Percentiles rank a stretch among this genome's conserved stretches.
Evolutionary conservation across 2,113 vertebrate species (phyloP).

Genomic region (Rutilus rutilus): DNA sequence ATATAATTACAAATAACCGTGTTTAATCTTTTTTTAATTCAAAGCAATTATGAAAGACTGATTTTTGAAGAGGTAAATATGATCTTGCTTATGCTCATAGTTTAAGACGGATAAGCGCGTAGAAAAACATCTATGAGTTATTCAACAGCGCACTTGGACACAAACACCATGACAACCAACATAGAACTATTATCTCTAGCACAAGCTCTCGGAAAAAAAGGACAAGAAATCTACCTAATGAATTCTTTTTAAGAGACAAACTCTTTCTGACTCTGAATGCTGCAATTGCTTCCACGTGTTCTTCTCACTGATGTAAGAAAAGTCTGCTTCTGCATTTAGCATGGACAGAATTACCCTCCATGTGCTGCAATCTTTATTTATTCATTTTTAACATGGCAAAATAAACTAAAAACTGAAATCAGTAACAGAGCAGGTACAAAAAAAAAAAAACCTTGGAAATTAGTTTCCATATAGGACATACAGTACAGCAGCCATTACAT

Average conservation of each 20-base stretch:
- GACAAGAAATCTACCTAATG: not conserved
- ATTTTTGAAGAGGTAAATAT: constrained; percentile 23
- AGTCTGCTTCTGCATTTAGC: not conserved
- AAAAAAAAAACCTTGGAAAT: not conserved
- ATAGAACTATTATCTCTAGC: constrained; percentile 3
- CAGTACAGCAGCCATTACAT: not conserved
- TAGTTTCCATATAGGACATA: not conserved
- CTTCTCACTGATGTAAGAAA: not conserved
- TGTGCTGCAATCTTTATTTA: not conserved
- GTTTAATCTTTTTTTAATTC: constrained; percentile 63
- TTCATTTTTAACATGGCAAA: not conserved
- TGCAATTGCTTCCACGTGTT: constrained; percentile 47
- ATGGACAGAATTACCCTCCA: not conserved
- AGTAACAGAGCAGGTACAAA: not conserved
- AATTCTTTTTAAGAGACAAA: constrained; percentile 38
- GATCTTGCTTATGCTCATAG: not conserved
- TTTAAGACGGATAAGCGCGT: not conserved
- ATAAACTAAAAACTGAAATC: not conserved
- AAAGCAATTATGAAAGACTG: constrained; percentile 57
- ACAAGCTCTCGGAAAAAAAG: not conserved
- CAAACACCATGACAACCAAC: not conserved
- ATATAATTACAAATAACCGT: constrained; percentile 23
- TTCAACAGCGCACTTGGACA: not conserved
- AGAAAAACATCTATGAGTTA: not conserved
- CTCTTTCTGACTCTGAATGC: constrained; percentile 7